Conservation (phyloP, 2,888 invertebrate genomes). For the Diplazon laetatorius region DNA sequence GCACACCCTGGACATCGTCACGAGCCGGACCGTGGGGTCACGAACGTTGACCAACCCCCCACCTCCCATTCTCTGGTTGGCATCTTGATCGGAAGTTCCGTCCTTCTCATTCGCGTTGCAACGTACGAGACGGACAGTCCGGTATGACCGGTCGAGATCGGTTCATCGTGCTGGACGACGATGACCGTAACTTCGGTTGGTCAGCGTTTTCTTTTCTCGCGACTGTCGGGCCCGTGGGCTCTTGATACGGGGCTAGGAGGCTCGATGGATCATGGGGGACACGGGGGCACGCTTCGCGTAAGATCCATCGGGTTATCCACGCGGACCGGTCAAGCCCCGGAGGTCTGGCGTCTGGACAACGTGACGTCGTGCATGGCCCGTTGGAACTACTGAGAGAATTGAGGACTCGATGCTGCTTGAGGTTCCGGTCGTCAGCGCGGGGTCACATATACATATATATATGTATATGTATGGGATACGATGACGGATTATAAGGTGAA, state of each 20-base stretch:
- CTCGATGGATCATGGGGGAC: constrained; percentile 2
- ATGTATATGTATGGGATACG: too few species aligned
- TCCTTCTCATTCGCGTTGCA: neutral
- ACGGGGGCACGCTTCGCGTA: constrained; percentile 34
- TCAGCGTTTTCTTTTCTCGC: constrained; percentile 21
- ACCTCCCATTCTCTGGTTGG: too few species aligned
- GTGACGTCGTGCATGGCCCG: neutral
- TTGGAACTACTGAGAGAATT: constrained; percentile 5
- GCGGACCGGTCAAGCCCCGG: constrained; percentile 42
- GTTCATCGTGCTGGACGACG: constrained; percentile 60
- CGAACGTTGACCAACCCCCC: constrained; percentile 57
- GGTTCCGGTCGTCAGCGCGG: constrained; percentile 73
- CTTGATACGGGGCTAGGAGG: constrained; percentile 1
- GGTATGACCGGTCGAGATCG: constrained; percentile 66
- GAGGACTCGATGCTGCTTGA: constrained; percentile 36
- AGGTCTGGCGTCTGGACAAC: constrained; percentile 16
- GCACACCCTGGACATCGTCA: constrained; percentile 49
- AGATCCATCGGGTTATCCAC: constrained; percentile 47
- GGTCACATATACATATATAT: too few species aligned
- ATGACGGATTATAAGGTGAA: constrained; percentile 75
- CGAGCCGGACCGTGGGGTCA: constrained; percentile 56
- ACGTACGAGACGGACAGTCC: constrained; percentile 7
- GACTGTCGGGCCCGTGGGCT: neutral
- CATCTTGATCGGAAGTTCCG: constrained; percentile 28
- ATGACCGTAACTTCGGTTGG: constrained; percentile 33